Evolutionary conservation across 2,797 vertebrate genomes (phyloP), one percentile per base, ranked within the genome.

Genomic region (Botia almorhae): DNA sequence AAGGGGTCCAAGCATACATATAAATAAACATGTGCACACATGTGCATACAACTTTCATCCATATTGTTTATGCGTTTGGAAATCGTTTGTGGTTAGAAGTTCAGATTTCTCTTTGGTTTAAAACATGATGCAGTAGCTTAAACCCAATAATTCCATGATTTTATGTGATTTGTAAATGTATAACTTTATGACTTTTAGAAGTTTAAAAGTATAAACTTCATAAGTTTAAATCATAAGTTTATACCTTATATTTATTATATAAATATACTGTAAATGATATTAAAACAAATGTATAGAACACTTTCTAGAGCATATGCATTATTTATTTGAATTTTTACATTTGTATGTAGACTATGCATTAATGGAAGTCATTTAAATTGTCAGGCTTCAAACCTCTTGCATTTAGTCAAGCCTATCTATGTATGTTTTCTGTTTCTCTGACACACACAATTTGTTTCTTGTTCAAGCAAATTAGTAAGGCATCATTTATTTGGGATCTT

Each of bases 1-100:
- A 80, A 64, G 29, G n/a, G 50, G 58, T 73, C 63, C 33, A 56
- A 19, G 39, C 67, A 65, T 60, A 48, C 51, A 80, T 48, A 48
- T 56, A 77, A 71, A 53, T 50, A 83, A 26, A 21, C 19, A 61
- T 48, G 55, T 21, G 64, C 17, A 69, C 53, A 56, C 23, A 46
- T 39, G 61, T 48, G 56, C 55, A 53, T 39, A 17, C 26, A 74
- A 46, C 51, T 21, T 43, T 3, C 7, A 58, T 13, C 26, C 60
- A 29, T 63, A 33, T 63, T 46, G 43, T 46, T 26, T 26, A 26
- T 26, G 23, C 4, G 14, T 60, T 63, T 16, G 26, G 60, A 7
- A 29, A 29, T 12, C 60, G 10, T 46, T 46, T 23, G 11, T 51
- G 16, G 14, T 51, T 56, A 19, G n/a, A 56, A 19, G 19, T 56